Percentiles rank a stretch among this genome's conserved stretches.
Evolutionary conservation across 2,888 invertebrate genomes (phyloP).

Genomic region (Malthinus flaveolus): DNA sequence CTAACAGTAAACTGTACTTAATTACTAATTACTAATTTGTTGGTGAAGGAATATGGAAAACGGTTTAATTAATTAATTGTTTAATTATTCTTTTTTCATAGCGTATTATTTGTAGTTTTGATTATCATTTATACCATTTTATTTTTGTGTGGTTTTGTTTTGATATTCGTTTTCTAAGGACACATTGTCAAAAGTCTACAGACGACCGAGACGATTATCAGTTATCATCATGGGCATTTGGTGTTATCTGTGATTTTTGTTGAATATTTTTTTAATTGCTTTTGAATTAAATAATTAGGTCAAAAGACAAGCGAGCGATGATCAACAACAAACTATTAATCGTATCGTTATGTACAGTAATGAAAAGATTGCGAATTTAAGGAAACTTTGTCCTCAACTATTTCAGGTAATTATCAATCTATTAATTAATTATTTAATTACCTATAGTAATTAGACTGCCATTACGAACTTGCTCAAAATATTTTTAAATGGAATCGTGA

Average conservation of each 20-base stretch:
- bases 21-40: too few species aligned
- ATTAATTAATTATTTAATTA: neutral
- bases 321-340: slow-evolving; percentile 8
- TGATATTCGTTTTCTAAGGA: neutral
- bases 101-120: neutral
- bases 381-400: slow-evolving; percentile 50
- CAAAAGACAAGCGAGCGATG: slow-evolving; percentile 18
- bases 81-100: too few species aligned
- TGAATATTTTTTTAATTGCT: slow-evolving; percentile 5
- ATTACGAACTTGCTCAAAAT: neutral
- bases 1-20: too few species aligned
- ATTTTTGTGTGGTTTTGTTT: neutral
- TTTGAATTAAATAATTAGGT: slow-evolving; percentile 21
- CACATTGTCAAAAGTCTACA: slow-evolving; percentile 37
- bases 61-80: too few species aligned
- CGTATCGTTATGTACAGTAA: slow-evolving; percentile 34
- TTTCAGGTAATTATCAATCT: slow-evolving; percentile 49
- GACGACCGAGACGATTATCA: slow-evolving; percentile 31
- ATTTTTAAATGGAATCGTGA: too few species aligned
- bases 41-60: too few species aligned
- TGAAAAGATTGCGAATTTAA: slow-evolving; percentile 49
- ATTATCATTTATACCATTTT: neutral
- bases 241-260: slow-evolving; percentile 5
- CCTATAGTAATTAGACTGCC: neutral
- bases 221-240: slow-evolving; percentile 7